A percentile compares a stretch with the other conserved stretches of the same genome.
These are phyloP conservation scores for Sphenodon punctatus DNA, from an alignment of 2,797 vertebrate species.

Conservation along the genomic window DNA sequence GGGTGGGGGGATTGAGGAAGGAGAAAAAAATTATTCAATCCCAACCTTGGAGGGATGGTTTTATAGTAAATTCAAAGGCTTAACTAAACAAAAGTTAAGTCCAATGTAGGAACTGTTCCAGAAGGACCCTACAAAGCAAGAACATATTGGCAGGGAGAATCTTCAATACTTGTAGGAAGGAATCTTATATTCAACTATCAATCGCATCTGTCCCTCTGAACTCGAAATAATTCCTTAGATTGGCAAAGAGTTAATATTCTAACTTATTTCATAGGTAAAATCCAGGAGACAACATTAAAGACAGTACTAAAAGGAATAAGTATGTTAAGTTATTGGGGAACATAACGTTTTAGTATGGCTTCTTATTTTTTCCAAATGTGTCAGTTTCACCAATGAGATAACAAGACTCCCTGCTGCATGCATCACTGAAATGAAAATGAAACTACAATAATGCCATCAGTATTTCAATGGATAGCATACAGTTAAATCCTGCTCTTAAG, in stretches of 20 bases:
- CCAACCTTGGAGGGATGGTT: too few relatives aligned
- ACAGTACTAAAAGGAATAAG: background rate
- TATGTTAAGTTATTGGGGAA: accelerated
- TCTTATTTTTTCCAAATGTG: too few relatives aligned
- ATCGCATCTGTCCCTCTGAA: background rate
- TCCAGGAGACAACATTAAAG: background rate
- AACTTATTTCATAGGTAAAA: background rate
- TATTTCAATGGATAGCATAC: conserved; percentile 7
- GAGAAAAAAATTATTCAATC: too few relatives aligned
- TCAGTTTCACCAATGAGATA: too few relatives aligned
- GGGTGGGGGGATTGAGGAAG: too few relatives aligned
- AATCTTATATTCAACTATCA: background rate
- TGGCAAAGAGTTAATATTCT: background rate
- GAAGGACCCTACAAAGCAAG: accelerated
- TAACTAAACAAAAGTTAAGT: background rate
- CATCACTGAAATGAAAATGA: too few relatives aligned
- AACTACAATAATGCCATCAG: background rate
- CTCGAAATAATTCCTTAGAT: background rate
- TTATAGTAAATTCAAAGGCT: background rate
- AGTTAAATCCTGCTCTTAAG: background rate
- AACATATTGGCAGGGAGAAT: background rate
- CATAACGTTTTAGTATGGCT: too few relatives aligned
- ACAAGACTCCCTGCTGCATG: too few relatives aligned
- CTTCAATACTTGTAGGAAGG: accelerated
- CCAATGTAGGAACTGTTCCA: background rate